Evolutionary conservation across 1,140 invertebrate genomes (phyloP).

Genomic region (Elysia chlorotica): DNA sequence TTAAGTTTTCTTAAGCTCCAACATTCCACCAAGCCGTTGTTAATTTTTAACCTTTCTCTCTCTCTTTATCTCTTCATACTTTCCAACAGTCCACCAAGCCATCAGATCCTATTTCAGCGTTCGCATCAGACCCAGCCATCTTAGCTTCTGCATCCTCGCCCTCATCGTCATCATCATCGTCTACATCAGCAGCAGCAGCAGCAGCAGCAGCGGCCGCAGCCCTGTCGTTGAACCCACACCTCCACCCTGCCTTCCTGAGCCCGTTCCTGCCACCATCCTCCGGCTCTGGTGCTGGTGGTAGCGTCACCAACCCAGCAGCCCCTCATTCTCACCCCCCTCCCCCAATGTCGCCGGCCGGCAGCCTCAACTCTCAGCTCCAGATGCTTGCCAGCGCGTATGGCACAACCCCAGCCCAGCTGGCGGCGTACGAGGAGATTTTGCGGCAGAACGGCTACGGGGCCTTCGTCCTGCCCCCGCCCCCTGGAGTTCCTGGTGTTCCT

Average conservation of each 20-base stretch:
- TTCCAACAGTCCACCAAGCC: neutral
- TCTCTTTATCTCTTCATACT: neutral
- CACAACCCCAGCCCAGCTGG: slow-evolving; percentile 12
- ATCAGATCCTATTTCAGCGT: no score
- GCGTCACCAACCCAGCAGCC: no score
- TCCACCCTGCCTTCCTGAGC: slow-evolving; percentile 29
- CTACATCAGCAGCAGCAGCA: slow-evolving; percentile 4
- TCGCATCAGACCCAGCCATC: neutral
- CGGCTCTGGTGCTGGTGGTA: no score
- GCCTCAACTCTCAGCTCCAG: neutral
- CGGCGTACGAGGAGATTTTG: slow-evolving; percentile 22
- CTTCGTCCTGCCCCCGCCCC: slow-evolving; percentile 5
- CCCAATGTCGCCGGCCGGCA: neutral
- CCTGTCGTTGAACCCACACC: neutral
- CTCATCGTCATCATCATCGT: neutral
- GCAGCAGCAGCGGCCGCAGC: slow-evolving; percentile 1
- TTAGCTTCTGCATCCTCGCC: neutral
- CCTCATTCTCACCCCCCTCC: no score
- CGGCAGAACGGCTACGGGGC: slow-evolving; percentile 23
- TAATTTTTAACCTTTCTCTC: no score
- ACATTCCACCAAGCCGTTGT: neutral
- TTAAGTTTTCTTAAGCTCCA: neutral
- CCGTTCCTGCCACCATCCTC: neutral
- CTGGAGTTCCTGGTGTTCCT: no score
- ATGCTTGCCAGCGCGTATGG: slow-evolving; percentile 14